Evolutionary conservation across 2,113 vertebrate species (phyloP), one percentile per base, ranked within the genome.

Genomic region (Sitta europaea): DNA sequence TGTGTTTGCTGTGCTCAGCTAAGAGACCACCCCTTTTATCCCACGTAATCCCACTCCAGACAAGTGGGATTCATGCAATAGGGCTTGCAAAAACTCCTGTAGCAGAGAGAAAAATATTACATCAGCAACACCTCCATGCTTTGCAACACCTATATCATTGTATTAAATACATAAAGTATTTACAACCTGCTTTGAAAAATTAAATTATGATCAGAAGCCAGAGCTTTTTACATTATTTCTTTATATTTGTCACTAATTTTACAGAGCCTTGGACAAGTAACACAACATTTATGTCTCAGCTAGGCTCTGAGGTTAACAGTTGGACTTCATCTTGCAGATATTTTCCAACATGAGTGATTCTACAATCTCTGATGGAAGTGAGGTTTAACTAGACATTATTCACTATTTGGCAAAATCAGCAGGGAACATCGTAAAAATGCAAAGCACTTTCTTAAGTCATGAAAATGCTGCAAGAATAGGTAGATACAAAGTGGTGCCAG

Each of bases 1-100:
- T 53, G 18, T 28, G 5, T 35, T 63, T 74, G 6, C n/a, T 71
- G 22, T 27, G 7, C 51, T 59, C 40, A 80, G 20, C 40, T 51
- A 36, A 48, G 17, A 43, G 5, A 40, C 3, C 1, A 1, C 2
- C 7, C 25, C 11, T 40, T 54, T 61, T 40, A 31, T 6, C 43
- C 29, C 9, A 23, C 1, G 1, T 24, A 21, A n/a, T n/a, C n/a
- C n/a, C n/a, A n/a, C n/a, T 20, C 14, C 55, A 57, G 5, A 10
- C 10, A 51, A 58, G 35, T 36, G 13, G 20, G 20, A 62, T 12
- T 58, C 43, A 17, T 40, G 11, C 13, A 23, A 17, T 0, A 57
- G 7, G 9, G 16, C 25, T 73, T 53, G 18, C 8, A 9, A 62
- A 67, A 84, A 66, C 23, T 50, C 24, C 33, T 1, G 0, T 6